Percentiles rank a stretch among this genome's conserved stretches.
Evolutionary conservation across 2,113 vertebrate genomes (phyloP).

Genomic region (Syrrhaptes paradoxus): DNA sequence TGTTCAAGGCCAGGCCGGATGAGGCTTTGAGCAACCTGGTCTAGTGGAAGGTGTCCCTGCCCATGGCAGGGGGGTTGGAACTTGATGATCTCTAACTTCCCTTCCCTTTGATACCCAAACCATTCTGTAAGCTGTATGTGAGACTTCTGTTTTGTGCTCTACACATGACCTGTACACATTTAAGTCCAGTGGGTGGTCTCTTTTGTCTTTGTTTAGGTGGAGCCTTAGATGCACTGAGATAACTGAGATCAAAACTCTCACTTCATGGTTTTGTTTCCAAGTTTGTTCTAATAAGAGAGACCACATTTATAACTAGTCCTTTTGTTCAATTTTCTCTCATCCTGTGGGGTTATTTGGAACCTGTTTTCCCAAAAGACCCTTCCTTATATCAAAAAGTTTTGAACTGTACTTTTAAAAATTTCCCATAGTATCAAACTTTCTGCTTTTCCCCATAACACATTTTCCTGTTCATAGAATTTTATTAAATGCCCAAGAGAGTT

Average conservation of each 20-base stretch:
- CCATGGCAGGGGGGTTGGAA: too few species aligned
- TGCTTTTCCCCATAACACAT: not conserved
- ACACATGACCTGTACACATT: not conserved
- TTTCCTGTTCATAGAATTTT: not conserved
- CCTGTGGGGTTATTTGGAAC: not conserved
- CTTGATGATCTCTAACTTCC: too few species aligned
- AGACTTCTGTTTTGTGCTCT: not conserved
- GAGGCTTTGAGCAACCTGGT: too few species aligned
- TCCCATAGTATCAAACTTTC: not conserved
- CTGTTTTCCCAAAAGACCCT: not conserved
- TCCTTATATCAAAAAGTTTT: not conserved
- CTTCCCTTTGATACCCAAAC: too few species aligned
- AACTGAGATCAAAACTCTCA: not conserved
- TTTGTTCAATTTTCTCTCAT: not conserved
- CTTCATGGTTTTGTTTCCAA: not conserved
- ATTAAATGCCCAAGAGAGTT: not conserved
- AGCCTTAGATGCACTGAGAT: not conserved
- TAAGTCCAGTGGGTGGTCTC: not conserved
- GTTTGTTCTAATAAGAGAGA: not conserved
- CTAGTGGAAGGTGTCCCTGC: too few species aligned
- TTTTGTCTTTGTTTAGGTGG: not conserved
- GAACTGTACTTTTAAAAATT: not conserved
- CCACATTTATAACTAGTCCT: not conserved
- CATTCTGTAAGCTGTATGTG: not conserved
- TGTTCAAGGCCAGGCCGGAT: too few species aligned